Percentiles rank a stretch among this genome's conserved stretches.
These are phyloP conservation scores for Hypotaenidia philippensis DNA, from an alignment of 2,797 vertebrate species.

Conservation along the genomic window DNA sequence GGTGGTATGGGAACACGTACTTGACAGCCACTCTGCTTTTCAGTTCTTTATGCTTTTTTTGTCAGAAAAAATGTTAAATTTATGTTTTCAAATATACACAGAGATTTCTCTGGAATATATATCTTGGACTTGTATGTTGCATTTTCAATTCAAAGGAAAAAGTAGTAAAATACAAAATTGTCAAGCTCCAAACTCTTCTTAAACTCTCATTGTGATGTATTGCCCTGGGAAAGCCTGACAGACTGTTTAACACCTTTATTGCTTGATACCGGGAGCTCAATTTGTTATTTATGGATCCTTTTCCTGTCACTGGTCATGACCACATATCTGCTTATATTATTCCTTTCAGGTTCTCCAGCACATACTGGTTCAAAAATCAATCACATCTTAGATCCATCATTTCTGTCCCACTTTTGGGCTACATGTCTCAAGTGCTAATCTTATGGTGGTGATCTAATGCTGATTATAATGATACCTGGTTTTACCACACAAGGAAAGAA, in stretches of 20 bases:
- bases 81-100: background rate
- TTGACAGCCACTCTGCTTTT: background rate
- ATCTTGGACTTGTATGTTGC: background rate
- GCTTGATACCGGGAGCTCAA: slow-evolving; percentile 36
- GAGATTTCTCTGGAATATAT: background rate
- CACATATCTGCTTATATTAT: slow-evolving; percentile 23
- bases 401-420: background rate
- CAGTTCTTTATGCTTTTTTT: background rate
- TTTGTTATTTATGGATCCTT: slow-evolving; percentile 47
- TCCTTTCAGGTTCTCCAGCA: slow-evolving; percentile 23
- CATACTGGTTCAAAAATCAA: slow-evolving; percentile 44
- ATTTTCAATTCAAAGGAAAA: background rate
- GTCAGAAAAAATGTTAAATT: background rate
- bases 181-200: background rate
- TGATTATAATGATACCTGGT: background rate
- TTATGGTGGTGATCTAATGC: background rate
- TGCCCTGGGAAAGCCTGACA: background rate
- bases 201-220: background rate
- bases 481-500: background rate
- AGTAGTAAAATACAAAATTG: background rate
- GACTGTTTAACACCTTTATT: slow-evolving; percentile 33
- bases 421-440: background rate
- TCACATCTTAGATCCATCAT: slow-evolving; percentile 26
- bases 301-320: background rate
- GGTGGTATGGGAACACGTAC: background rate